A percentile compares a stretch with the other conserved stretches of the same genome.
These are phyloP conservation scores for Strix occidentalis DNA, from an alignment of 2,797 vertebrate genomes.

Conservation along the genomic window DNA sequence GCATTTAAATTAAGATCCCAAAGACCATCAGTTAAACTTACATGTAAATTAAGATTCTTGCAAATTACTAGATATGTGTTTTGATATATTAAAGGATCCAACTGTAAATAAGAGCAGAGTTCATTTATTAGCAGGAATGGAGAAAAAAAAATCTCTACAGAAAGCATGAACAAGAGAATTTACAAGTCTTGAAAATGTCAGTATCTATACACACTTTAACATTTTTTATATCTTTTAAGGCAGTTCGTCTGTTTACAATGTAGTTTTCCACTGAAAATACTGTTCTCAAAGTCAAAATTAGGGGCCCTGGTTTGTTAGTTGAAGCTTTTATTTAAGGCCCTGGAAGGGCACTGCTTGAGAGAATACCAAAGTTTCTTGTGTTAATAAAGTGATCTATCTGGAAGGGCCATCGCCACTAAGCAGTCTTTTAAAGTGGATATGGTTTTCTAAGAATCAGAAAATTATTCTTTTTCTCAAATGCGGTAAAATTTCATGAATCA, in stretches of 20 bases:
- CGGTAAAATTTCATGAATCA: neutral
- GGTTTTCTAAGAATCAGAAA: neutral
- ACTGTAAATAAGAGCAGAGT: neutral
- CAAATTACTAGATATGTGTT: neutral
- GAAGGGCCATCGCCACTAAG: neutral
- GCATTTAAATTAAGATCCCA: neutral
- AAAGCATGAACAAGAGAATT: neutral
- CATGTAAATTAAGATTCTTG: neutral
- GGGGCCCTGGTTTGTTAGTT: neutral
- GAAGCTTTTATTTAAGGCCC: rapidly evolving
- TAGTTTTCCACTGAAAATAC: neutral
- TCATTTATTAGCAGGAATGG: neutral
- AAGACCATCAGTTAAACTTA: neutral
- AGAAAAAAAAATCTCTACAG: neutral
- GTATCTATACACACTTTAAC: neutral
- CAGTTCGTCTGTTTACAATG: neutral
- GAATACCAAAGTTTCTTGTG: neutral
- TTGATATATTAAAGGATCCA: neutral
- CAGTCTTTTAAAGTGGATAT: neutral
- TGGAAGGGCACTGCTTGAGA: neutral
- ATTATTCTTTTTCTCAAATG: neutral
- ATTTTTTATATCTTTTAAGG: neutral
- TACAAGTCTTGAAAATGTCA: neutral
- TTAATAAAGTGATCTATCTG: neutral
- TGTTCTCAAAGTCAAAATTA: neutral